A percentile compares a stretch with the other conserved stretches of the same genome.
These are phyloP conservation scores for Nyctibius bracteatus DNA, from an alignment of 2,113 vertebrate species.

Conservation along the genomic window DNA sequence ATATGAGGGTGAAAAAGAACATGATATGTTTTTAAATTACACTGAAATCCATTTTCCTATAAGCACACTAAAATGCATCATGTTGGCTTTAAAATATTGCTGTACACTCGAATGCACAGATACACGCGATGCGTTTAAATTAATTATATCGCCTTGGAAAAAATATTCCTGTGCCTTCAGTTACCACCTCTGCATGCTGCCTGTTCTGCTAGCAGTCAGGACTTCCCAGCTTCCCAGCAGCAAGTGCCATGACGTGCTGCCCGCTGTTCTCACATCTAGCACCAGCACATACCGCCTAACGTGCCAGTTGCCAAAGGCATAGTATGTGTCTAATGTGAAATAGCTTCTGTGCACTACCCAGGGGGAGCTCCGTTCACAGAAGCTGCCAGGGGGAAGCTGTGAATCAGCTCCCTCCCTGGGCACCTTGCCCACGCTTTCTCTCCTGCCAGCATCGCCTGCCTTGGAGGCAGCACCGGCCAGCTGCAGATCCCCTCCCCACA, in stretches of 20 bases:
- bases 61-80: neutral
- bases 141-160: conserved; percentile 17
- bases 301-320: conserved; percentile 33
- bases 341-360: conserved; percentile 20
- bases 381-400: conserved; percentile 57
- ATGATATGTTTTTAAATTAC: neutral
- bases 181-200: conserved; percentile 32
- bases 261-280: conserved; percentile 31
- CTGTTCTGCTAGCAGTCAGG: conserved; percentile 6
- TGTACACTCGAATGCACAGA: neutral
- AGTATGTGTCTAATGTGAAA: conserved; percentile 14
- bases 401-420: conserved; percentile 41
- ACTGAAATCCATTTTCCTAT: neutral
- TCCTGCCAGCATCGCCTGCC: conserved; percentile 41
- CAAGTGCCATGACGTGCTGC: conserved; percentile 17
- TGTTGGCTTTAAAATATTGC: neutral
- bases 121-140: neutral
- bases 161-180: neutral
- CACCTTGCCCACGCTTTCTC: conserved; percentile 29
- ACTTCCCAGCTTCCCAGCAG: conserved; percentile 15
- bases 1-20: neutral
- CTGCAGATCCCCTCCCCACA: conserved; percentile 18
- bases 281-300: neutral
- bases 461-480: conserved; percentile 36
- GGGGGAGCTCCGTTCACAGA: conserved; percentile 23